Conservation (phyloP, 2,888 invertebrate genomes). For the Sphaeridia pumilis region DNA sequence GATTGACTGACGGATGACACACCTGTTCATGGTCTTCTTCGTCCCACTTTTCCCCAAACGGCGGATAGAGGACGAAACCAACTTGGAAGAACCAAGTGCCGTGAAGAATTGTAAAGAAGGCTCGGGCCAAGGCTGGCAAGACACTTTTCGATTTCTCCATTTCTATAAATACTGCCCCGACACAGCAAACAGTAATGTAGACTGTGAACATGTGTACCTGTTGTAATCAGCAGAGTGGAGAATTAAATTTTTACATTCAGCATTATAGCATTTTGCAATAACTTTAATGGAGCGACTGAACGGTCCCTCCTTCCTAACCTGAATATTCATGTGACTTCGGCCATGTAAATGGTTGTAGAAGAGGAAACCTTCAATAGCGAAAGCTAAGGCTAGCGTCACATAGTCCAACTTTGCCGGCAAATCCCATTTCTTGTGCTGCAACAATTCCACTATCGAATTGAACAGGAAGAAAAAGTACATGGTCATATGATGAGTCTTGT, state of each 20-base stretch:
- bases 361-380: constrained; percentile 42
- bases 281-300: no score
- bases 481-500: constrained; percentile 43
- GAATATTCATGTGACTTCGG: constrained; percentile 39
- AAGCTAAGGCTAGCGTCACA: constrained; percentile 39
- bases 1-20: no score
- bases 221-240: background rate
- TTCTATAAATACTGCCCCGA: constrained; percentile 39
- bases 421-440: constrained; percentile 37
- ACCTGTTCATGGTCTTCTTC: constrained; percentile 38
- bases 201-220: constrained; percentile 43
- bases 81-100: constrained; percentile 46
- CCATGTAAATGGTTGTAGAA: constrained; percentile 45
- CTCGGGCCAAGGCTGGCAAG: constrained; percentile 39
- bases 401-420: constrained; percentile 42
- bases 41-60: constrained; percentile 39
- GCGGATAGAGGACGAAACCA: constrained; percentile 44
- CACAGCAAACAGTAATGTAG: constrained; percentile 39
- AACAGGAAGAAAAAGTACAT: constrained; percentile 45
- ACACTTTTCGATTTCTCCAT: constrained; percentile 39
- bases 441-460: constrained; percentile 41
- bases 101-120: constrained; percentile 42
- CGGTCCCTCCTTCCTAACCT: no score
- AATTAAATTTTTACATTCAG: background rate
- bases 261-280: no score